Percentiles rank a stretch among this genome's conserved stretches.
These are phyloP conservation scores for Barbus barbus DNA, from an alignment of 2,113 vertebrate genomes.

Conservation along the genomic window DNA sequence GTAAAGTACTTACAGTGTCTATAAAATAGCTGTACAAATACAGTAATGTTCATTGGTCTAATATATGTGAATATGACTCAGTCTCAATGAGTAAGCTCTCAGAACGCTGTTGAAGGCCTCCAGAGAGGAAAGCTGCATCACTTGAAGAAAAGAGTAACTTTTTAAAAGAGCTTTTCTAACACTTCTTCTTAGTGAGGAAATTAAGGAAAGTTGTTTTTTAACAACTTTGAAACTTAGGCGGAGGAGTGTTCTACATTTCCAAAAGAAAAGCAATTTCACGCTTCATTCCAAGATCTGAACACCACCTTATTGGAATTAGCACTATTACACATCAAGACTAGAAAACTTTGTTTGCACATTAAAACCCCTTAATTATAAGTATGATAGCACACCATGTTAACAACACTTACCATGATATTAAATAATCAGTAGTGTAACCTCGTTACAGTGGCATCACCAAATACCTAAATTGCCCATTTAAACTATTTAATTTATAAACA, in stretches of 20 bases:
- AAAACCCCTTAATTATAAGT: slow-evolving; percentile 13
- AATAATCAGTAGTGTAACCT: too few species aligned
- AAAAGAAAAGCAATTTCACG: slow-evolving; percentile 39
- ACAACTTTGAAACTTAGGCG: background rate
- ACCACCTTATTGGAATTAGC: slow-evolving; percentile 20
- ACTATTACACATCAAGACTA: background rate
- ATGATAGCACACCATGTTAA: background rate
- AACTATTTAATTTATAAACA: background rate
- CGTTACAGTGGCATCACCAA: too few species aligned
- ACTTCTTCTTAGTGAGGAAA: background rate
- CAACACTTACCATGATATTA: background rate
- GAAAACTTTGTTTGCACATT: background rate
- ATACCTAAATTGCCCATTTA: background rate
- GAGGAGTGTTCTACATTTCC: slow-evolving; percentile 21
- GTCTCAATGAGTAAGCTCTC: background rate
- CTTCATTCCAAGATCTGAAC: slow-evolving; percentile 22
- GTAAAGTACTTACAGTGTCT: slow-evolving; percentile 10
- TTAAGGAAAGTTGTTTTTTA: background rate
- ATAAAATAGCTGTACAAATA: slow-evolving; percentile 9
- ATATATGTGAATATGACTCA: background rate
- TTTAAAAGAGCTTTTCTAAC: background rate
- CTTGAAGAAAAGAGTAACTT: background rate
- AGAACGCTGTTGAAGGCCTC: background rate
- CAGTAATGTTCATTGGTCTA: slow-evolving; percentile 13
- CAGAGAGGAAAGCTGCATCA: background rate